Conservation (phyloP, 2,888 invertebrate species). For the Trachelus troglodyta region DNA sequence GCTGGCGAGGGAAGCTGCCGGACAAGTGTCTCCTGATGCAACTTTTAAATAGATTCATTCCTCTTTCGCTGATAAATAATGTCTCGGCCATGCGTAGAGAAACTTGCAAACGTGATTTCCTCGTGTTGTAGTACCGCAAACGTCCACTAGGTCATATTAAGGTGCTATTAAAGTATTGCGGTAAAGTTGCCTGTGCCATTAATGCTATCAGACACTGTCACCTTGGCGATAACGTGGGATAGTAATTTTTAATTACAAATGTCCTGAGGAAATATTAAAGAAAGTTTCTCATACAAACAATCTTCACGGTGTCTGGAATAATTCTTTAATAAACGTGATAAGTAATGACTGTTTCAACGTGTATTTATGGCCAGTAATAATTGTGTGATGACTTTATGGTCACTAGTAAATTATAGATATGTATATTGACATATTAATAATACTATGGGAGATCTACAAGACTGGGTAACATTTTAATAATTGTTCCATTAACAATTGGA, state of each 20-base stretch:
- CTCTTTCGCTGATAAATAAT: conserved; percentile 4
- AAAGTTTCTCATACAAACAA: neutral
- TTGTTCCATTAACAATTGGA: neutral
- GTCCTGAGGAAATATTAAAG: neutral
- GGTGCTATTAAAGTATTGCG: neutral
- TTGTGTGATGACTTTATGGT: neutral
- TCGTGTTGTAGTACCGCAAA: neutral
- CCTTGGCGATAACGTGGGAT: neutral
- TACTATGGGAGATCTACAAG: neutral
- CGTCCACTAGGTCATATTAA: neutral
- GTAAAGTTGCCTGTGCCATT: neutral
- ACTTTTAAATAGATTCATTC: conserved; percentile 3
- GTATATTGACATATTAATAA: neutral
- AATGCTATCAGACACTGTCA: neutral
- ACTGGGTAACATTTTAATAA: neutral
- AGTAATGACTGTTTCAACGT: neutral
- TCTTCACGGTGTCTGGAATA: neutral
- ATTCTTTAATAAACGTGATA: neutral
- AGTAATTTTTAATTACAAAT: neutral
- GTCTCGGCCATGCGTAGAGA: neutral
- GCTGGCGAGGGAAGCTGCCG: neutral
- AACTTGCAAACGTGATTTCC: neutral
- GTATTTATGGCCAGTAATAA: neutral
- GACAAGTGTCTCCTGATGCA: neutral
- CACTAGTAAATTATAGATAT: neutral